Percentiles rank a stretch among this genome's conserved stretches.
phyloP scores from a whole-genome alignment of 2,797 vertebrate genomes.

The Rhinoraja longicauda region DNA sequence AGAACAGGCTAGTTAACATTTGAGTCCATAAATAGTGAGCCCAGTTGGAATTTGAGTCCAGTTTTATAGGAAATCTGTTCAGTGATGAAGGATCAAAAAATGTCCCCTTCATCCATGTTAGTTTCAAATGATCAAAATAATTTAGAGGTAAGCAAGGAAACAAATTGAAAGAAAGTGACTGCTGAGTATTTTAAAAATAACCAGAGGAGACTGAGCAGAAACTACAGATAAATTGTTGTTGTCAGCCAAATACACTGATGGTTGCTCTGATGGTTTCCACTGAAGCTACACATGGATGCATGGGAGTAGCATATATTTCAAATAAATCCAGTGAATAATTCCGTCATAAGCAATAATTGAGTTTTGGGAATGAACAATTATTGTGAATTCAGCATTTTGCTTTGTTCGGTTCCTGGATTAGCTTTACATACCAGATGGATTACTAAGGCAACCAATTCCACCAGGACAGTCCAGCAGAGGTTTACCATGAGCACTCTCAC shows the following conservation, averaged over 20 bases:
- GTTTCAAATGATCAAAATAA: background rate
- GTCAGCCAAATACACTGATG: background rate
- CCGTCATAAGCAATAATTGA: background rate
- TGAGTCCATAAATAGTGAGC: constrained; percentile 61
- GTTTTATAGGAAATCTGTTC: constrained; percentile 45
- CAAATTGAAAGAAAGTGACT: background rate
- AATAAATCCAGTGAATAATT: background rate
- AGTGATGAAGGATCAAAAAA: background rate
- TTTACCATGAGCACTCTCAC: background rate
- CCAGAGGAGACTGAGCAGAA: background rate
- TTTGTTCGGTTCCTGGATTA: background rate
- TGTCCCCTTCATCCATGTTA: background rate
- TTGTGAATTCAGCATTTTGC: background rate
- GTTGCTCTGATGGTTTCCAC: background rate
- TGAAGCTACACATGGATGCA: background rate
- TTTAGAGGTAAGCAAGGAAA: background rate
- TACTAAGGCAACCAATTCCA: background rate
- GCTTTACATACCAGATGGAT: background rate
- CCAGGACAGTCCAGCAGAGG: background rate
- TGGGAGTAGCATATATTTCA: background rate
- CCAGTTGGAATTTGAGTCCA: too few species aligned
- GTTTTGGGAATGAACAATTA: background rate
- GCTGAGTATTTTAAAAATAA: background rate
- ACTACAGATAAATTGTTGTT: background rate
- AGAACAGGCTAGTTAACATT: constrained; percentile 55